Evolutionary conservation across 2,888 invertebrate genomes (phyloP), one percentile per base, ranked within the genome.

Genomic region (Aphodius sticticus): DNA sequence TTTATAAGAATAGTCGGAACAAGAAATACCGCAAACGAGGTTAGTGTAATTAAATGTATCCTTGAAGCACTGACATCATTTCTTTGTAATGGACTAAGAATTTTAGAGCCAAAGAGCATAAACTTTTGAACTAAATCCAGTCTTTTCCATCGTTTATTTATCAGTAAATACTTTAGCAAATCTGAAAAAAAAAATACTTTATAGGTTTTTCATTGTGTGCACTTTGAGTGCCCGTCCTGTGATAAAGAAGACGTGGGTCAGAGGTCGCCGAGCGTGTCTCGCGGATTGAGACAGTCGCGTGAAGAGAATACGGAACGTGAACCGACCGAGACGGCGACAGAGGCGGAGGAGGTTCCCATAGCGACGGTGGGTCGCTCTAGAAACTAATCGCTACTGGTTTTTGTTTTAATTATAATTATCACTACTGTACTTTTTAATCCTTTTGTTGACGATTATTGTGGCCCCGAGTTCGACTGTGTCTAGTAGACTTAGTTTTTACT

Each of bases 1-100:
- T 99, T 97, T 87, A 96, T 99, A 82, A 94, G 96, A 81, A 98
- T 99, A 84, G 96, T 98, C 77, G 99, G 99, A 81, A 99, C 98
- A 0, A 95, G 96, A 86, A 99, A 99, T 89, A 97, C 99, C 14
- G 99, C 97, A 0, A 99, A 99, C 89, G 98, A 98, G 93, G 98
- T 95, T 88, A 86, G 83, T 83, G 26, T 38, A 76, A 12, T 37
- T 14, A 16, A 16, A 26, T 26, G 2, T 3, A 26, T 26, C 26
- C 26, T 26, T 26, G 3, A 26, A 26, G 26, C 26, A 26, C 26
- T 26, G 26, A 26, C 3, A 26, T 26, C 26, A 26, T 26, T 26
- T 26, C 26, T 26, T 26, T 26, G 26, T 26, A 26, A 26, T 26
- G 26, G 3, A 26, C 26, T 26, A 26, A 26, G 26, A 26, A 26